These are phyloP conservation scores for Pogonocichla stellata DNA, from an alignment of 2,113 vertebrate species.

Conservation along the genomic window DNA sequence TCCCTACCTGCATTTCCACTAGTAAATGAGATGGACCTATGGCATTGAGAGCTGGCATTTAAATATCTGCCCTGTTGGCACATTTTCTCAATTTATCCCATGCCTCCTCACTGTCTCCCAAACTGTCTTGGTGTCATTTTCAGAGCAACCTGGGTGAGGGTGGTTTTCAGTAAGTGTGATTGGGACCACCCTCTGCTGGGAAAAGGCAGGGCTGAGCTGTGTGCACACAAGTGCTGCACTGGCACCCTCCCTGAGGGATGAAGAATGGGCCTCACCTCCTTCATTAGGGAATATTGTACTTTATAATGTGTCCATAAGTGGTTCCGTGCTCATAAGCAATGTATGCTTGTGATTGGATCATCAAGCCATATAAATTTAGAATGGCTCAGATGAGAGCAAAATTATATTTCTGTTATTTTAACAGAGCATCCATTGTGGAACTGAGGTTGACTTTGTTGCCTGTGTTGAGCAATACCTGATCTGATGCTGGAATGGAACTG, in stretches of 20 bases:
- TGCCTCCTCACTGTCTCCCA: not conserved
- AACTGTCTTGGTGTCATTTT: not conserved
- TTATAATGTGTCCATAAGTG: not conserved
- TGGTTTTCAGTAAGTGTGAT: not conserved
- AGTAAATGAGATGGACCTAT: not conserved
- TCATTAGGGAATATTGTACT: not conserved
- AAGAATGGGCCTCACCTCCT: not conserved
- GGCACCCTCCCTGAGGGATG: too few species aligned
- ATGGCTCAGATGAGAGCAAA: not conserved
- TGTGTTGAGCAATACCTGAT: not conserved
- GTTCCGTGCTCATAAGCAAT: not conserved
- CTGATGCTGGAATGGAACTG: not conserved
- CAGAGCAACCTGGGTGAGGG: not conserved
- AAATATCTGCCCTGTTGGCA: not conserved
- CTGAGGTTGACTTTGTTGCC: not conserved
- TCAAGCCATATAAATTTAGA: not conserved
- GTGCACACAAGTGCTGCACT: not conserved
- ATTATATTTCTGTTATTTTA: not conserved
- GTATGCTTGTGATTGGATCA: not conserved
- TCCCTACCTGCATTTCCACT: not conserved
- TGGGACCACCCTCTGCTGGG: not conserved
- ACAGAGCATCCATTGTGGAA: not conserved
- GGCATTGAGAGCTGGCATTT: not conserved
- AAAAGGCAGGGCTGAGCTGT: not conserved
- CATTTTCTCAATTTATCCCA: not conserved